Percentiles rank a stretch among this genome's conserved stretches.
Evolutionary conservation across 2,888 invertebrate genomes (phyloP).

Genomic region (Coecobrya sp.): DNA sequence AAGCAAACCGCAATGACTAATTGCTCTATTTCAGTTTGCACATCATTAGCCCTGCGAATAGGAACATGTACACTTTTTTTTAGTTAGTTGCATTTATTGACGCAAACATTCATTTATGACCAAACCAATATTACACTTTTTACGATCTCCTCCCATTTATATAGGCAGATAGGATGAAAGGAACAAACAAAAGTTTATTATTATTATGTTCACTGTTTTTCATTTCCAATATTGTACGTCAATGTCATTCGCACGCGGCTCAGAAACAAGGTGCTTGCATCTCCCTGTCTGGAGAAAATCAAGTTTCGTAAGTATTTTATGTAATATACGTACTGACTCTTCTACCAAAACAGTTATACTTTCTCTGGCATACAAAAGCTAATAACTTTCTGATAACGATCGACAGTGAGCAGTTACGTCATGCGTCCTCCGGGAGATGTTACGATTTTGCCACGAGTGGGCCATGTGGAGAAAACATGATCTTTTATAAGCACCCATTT

Average conservation of each 20-base stretch:
- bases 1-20: not conserved
- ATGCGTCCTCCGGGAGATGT: constrained; percentile 25
- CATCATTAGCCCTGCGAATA: no score
- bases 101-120: no score
- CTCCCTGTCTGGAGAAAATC: not conserved
- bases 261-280: not conserved
- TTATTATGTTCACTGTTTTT: not conserved
- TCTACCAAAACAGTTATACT: no score
- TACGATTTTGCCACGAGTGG: constrained; percentile 70
- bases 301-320: constrained; percentile 12
- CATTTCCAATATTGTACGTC: not conserved
- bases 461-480: constrained; percentile 78
- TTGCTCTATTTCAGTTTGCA: not conserved
- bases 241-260: not conserved
- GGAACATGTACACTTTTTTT: no score
- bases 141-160: not conserved
- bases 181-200: not conserved
- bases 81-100: no score
- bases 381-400: not conserved
- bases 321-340: no score
- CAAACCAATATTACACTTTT: no score
- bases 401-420: not conserved
- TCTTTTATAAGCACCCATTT: constrained; percentile 76
- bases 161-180: not conserved
- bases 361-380: no score